These are phyloP conservation scores for Armadillidium nasatum DNA, from an alignment of 1,140 invertebrate species.

Conservation along the genomic window DNA sequence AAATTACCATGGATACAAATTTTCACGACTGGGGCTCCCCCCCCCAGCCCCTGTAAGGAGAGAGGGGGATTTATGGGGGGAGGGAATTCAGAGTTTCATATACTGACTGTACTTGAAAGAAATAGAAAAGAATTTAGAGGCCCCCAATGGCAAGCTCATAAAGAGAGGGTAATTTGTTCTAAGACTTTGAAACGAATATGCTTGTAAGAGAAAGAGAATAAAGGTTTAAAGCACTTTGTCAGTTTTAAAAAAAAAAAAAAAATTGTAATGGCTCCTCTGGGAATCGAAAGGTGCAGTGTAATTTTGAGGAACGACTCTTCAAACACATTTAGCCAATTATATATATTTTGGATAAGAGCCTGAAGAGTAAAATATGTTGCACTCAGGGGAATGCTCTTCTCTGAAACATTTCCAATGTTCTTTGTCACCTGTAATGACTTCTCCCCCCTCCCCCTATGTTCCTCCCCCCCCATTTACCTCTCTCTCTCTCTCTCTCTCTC, in stretches of 20 bases:
- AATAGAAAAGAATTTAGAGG: neutral
- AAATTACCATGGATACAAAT: no score
- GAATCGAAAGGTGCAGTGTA: neutral
- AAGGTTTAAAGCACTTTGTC: neutral
- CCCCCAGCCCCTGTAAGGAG: no score
- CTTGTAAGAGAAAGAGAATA: neutral
- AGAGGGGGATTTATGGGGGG: no score
- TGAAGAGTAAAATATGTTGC: neutral
- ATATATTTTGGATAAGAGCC: conserved; percentile 3
- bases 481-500: no score
- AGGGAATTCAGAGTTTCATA: no score
- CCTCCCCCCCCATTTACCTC: no score
- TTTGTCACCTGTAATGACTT: neutral
- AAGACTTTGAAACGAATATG: neutral
- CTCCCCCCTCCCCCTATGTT: neutral
- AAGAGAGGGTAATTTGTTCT: neutral
- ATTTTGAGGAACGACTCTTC: conserved; percentile 7
- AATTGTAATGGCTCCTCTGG: neutral
- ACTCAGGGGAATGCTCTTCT: neutral
- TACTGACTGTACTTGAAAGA: neutral
- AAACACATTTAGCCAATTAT: conserved; percentile 9
- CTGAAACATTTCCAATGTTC: neutral
- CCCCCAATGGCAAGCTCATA: neutral
- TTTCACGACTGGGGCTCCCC: no score
- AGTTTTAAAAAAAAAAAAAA: no score